These are phyloP conservation scores for Porites lobata DNA, from an alignment of 92 coral and sea anemone species.

Conservation along the genomic window DNA sequence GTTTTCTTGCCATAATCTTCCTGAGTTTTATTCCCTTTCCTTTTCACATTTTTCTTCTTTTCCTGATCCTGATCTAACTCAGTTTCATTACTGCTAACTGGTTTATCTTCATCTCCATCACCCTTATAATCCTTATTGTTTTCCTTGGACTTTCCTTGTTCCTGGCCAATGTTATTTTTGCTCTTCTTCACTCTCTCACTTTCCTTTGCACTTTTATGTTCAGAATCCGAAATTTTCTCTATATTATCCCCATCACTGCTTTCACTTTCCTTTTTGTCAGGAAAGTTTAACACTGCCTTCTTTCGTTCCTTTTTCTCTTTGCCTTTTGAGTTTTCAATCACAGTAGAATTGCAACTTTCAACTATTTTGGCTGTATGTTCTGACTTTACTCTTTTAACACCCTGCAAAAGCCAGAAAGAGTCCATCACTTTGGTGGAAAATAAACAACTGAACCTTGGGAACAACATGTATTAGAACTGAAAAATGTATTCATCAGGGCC, in stretches of 20 bases:
- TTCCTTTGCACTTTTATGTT: not conserved
- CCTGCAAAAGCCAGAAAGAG: not conserved
- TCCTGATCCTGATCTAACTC: conserved; percentile 1
- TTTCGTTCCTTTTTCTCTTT: not conserved
- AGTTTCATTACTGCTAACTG: not conserved
- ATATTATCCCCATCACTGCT: not conserved
- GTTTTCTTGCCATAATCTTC: not conserved
- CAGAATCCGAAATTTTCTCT: conserved; percentile 11
- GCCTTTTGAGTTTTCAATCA: not conserved
- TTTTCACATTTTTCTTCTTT: conserved; percentile 27
- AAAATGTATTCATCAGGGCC: no score
- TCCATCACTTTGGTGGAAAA: no score
- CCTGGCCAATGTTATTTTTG: not conserved
- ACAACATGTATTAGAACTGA: no score
- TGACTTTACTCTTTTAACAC: conserved; percentile 29
- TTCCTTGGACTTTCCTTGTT: not conserved
- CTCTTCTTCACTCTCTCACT: conserved; percentile 45
- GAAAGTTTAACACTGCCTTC: conserved; percentile 1
- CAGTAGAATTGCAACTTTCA: not conserved
- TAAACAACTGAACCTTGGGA: no score
- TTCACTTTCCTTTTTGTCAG: conserved; percentile 7
- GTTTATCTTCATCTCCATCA: conserved; percentile 7
- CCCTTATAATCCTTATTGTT: not conserved
- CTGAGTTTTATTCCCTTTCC: conserved; percentile 12
- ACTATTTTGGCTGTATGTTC: not conserved